These are phyloP conservation scores for Cheiracanthium punctorium DNA, from an alignment of 2,888 invertebrate genomes.

Conservation along the genomic window DNA sequence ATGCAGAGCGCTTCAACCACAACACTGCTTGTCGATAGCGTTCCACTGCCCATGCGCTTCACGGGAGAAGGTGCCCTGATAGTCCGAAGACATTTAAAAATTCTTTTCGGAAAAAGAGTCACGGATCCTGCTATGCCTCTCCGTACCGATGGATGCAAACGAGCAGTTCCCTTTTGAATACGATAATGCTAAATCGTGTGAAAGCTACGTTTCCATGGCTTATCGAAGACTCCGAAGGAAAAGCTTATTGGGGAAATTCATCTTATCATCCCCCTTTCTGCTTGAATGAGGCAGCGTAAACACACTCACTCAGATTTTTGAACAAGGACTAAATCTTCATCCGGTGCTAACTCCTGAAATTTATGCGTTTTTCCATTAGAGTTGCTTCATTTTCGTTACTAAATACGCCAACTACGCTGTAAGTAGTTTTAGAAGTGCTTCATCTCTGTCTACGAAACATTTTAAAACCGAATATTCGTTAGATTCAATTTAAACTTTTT, in stretches of 20 bases:
- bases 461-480: not conserved
- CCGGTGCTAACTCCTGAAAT: conserved; percentile 1
- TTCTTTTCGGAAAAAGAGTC: not conserved
- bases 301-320: not conserved
- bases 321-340: not conserved
- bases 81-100: conserved; percentile 20
- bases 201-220: not conserved
- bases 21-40: conserved; percentile 41
- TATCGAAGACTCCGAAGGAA: conserved; percentile 1
- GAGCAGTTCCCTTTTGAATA: not conserved
- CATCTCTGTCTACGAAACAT: not conserved
- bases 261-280: conserved; percentile 52
- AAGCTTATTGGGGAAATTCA: not conserved
- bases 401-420: not conserved
- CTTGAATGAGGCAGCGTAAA: conserved; percentile 16
- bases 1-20: conserved; percentile 40
- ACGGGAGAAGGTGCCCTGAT: conserved; percentile 48
- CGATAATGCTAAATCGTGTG: too few species aligned
- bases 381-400: not conserved
- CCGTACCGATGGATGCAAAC: not conserved
- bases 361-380: not conserved
- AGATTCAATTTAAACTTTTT: not conserved
- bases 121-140: not conserved
- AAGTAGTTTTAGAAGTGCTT: not conserved
- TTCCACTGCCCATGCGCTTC: conserved; percentile 53